Base-by-base conservation (phyloP, 2,888 invertebrate genomes). In the Synergus itoensis region DNA sequence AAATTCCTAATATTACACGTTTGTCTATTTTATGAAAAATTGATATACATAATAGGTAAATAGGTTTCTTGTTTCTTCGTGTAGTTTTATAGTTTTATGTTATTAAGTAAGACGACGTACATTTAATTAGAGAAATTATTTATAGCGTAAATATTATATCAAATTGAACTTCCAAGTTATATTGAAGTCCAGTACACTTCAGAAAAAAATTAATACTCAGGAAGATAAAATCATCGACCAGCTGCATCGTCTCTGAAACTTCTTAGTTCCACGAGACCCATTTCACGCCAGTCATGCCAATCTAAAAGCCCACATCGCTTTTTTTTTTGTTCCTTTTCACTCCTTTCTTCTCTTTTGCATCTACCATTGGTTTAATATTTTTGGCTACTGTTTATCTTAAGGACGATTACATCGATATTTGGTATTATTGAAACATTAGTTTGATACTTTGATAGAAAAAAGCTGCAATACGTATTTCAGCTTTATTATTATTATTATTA, bases 171-270 rank as follows among this genome's bases (percentile, higher is more conserved):
- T 69, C 45, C 28, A 36, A 16, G 69, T 28, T 28, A 53, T 9
- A 48, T 69, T 69, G 21, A 69, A 53, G 4, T 69, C 16, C 45
- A 14, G 69, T 53, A 48, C 1, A 28, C 28, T 1, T 21, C 36
- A 2, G 16, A 69, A 69, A 69, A 69, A 69, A 48, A 53, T 53
- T 69, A 69, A 69, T 69, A 36, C 28, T 48, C n/a, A 36, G 64
- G 40, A 64, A 69, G 69, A 69, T 69, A 69, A 69, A 69, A 69
- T 69, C 69, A 69, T 69, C 28, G 18, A 36, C 69, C 48, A 69
- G 69, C 69, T 69, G 69, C 69, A 36, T 48, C 69, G 48, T 48
- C 9, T 48, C 48, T 18, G 48, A 28, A 48, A 48, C 69, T 69
- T 69, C 28, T 16, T 69, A 69, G 69, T 69, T 48, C 48, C 69